These are phyloP conservation scores for Dioctria rufipes DNA, from an alignment of 2,888 invertebrate genomes.

Conservation along the genomic window DNA sequence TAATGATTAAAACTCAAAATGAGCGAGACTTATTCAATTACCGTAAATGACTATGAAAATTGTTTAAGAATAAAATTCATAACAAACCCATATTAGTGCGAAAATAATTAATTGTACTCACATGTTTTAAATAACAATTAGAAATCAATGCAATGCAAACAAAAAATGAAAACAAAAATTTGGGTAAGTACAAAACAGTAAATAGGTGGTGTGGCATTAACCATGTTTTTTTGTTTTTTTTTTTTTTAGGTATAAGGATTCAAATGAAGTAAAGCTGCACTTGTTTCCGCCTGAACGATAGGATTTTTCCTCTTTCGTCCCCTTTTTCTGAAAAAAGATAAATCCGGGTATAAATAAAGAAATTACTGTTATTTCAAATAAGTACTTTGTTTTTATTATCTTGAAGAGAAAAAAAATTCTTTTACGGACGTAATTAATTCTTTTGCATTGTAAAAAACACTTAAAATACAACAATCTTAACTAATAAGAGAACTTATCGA, in stretches of 20 bases:
- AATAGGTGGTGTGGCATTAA: neutral
- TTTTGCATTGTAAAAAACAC: slow-evolving; percentile 51
- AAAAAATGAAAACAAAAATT: neutral
- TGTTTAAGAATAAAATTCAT: neutral
- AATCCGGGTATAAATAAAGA: slow-evolving; percentile 21
- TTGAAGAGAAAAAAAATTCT: slow-evolving; percentile 44
- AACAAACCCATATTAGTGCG: neutral
- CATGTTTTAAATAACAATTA: neutral
- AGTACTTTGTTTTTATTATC: slow-evolving; percentile 48
- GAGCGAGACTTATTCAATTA: too few relatives aligned
- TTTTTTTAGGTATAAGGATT: slow-evolving; percentile 29
- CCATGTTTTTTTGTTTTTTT: neutral
- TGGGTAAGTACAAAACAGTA: neutral
- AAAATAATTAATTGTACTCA: neutral
- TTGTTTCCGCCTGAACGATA: slow-evolving; percentile 17
- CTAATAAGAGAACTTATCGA: slow-evolving; percentile 21
- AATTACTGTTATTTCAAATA: slow-evolving; percentile 18
- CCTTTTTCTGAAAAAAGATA: slow-evolving; percentile 44
- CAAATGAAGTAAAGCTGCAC: slow-evolving; percentile 36
- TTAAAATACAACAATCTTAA: slow-evolving; percentile 48
- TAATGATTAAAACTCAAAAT: too few relatives aligned
- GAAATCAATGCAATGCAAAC: neutral
- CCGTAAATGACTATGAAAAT: neutral
- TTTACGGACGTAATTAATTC: slow-evolving; percentile 50
- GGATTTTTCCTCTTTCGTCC: slow-evolving; percentile 40